Evolutionary conservation across 2,113 vertebrate genomes (phyloP).

Genomic region (Lynx canadensis): DNA sequence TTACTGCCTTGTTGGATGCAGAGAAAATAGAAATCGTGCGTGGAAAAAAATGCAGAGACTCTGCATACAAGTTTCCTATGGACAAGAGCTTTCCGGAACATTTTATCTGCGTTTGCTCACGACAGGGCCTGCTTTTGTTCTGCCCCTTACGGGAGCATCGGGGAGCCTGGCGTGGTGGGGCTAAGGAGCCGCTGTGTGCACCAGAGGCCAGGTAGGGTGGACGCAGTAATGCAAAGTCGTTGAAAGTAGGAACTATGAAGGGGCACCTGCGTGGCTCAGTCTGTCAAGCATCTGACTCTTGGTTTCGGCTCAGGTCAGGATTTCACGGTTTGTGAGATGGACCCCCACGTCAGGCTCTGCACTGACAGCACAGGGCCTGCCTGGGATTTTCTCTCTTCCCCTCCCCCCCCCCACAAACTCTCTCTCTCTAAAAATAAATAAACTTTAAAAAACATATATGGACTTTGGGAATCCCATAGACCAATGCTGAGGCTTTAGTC

Average conservation of each 20-base stretch:
- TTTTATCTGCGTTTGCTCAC: background rate
- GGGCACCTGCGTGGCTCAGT: no score
- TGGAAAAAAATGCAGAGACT: background rate
- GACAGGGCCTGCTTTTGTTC: background rate
- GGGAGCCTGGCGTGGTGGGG: fast-evolving
- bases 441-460: no score
- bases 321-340: no score
- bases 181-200: background rate
- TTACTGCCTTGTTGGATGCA: background rate
- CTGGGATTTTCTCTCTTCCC: no score
- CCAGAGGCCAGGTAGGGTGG: background rate
- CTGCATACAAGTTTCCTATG: background rate
- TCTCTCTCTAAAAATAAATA: no score
- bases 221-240: background rate
- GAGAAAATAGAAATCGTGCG: background rate
- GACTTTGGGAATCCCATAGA: background rate
- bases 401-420: no score
- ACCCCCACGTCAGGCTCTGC: no score
- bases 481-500: background rate
- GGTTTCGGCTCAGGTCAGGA: no score
- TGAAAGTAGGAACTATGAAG: background rate
- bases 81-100: background rate
- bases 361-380: no score
- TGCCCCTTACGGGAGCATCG: background rate
- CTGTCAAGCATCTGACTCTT: no score